Evolutionary conservation across 2,888 invertebrate species (phyloP).

Genomic region (Lypha dubia): DNA sequence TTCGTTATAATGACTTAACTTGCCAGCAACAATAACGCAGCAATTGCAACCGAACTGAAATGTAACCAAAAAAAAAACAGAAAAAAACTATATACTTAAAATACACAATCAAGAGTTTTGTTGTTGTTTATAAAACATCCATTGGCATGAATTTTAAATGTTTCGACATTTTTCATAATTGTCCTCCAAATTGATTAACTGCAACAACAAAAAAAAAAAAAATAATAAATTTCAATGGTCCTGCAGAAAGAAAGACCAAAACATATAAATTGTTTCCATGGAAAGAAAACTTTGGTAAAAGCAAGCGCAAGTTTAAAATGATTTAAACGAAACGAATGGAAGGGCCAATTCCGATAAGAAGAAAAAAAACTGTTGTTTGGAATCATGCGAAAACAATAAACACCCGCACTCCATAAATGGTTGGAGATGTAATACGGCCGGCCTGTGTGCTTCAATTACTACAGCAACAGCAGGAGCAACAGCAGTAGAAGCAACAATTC

Average conservation of each 20-base stretch:
- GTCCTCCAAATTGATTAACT: slow-evolving; percentile 70
- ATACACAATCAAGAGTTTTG: slow-evolving; percentile 45
- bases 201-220: slow-evolving; percentile 44
- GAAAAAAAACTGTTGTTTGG: too few relatives aligned
- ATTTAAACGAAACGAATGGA: slow-evolving; percentile 13
- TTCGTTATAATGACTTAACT: slow-evolving; percentile 70
- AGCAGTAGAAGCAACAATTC: slow-evolving; percentile 18
- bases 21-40: slow-evolving; percentile 28
- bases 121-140: slow-evolving; percentile 62
- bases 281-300: slow-evolving; percentile 43
- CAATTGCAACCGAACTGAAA: slow-evolving; percentile 24
- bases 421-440: not conserved
- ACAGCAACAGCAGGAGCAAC: slow-evolving; percentile 6
- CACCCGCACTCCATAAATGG: slow-evolving; percentile 68
- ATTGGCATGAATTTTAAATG: slow-evolving; percentile 65
- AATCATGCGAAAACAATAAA: slow-evolving; percentile 56
- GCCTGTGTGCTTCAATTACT: slow-evolving; percentile 14
- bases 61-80: not conserved
- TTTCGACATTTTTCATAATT: slow-evolving; percentile 70
- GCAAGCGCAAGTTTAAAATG: slow-evolving; percentile 20
- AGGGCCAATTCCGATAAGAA: not conserved
- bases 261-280: slow-evolving; percentile 57
- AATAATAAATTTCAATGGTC: slow-evolving; percentile 54
- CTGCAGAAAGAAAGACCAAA: slow-evolving; percentile 34
- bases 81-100: not conserved